These are phyloP conservation scores for Vidua chalybeata DNA, from an alignment of 2,113 vertebrate genomes.

Conservation along the genomic window DNA sequence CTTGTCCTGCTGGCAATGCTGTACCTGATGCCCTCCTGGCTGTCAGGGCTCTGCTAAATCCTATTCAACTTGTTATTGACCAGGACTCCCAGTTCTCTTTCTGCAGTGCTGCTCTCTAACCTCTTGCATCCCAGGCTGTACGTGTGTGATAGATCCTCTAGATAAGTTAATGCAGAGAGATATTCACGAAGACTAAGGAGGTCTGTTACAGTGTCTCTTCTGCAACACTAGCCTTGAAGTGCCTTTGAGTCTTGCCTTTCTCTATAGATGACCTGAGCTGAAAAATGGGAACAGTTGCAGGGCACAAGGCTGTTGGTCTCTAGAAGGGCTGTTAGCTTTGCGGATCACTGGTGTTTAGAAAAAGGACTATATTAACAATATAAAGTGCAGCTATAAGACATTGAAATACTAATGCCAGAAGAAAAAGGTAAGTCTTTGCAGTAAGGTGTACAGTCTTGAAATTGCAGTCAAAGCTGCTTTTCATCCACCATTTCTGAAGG, in stretches of 20 bases:
- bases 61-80: not conserved
- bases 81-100: not conserved
- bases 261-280: not conserved
- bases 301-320: not conserved
- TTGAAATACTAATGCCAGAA: not conserved
- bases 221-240: not conserved
- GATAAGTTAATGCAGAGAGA: not conserved
- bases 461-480: not conserved
- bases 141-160: not conserved
- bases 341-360: not conserved
- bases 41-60: not conserved
- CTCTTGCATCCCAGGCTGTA: not conserved
- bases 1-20: fast-evolving
- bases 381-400: not conserved
- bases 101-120: not conserved
- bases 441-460: not conserved
- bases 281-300: not conserved
- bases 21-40: not conserved
- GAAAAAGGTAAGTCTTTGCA: not conserved
- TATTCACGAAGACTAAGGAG: not conserved
- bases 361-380: not conserved
- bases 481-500: not conserved
- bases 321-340: not conserved
- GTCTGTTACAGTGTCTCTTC: not conserved
- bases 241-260: not conserved